A percentile compares a stretch with the other conserved stretches of the same genome.
These are phyloP conservation scores for Heliconius melpomene DNA, from an alignment of 1,140 invertebrate species.

Conservation along the genomic window DNA sequence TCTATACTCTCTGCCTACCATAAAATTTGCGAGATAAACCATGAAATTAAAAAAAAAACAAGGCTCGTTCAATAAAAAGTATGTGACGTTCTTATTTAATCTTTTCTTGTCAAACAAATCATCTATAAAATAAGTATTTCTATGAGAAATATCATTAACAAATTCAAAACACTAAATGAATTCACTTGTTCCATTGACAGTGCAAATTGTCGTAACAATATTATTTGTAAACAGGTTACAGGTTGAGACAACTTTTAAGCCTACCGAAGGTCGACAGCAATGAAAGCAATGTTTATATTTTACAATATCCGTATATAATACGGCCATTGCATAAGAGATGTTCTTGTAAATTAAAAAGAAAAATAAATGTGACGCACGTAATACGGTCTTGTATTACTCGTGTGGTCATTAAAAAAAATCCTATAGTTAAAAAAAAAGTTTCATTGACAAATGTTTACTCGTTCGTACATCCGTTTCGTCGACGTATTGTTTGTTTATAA, in stretches of 20 bases:
- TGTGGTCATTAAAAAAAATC: background rate
- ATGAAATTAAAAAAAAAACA: no score
- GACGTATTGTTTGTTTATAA: no score
- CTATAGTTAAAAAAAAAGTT: background rate
- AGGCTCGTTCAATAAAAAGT: no score
- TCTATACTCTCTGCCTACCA: no score
- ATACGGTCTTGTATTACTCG: background rate
- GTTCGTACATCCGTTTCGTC: no score
- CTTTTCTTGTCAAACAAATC: background rate
- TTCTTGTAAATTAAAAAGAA: constrained; percentile 24
- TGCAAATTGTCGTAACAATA: constrained; percentile 31
- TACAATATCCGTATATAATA: constrained; percentile 24
- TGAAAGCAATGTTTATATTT: constrained; percentile 36
- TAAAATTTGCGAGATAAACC: no score
- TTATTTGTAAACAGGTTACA: constrained; percentile 36
- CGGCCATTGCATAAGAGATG: constrained; percentile 22
- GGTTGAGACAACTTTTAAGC: constrained; percentile 51
- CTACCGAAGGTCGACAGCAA: constrained; percentile 46
- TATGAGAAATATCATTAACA: no score
- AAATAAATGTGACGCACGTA: background rate
- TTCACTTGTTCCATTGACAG: constrained; percentile 22
- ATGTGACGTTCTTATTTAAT: background rate
- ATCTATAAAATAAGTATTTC: background rate
- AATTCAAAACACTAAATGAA: constrained; percentile 15
- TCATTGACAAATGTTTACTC: background rate